Percentiles rank a stretch among this genome's conserved stretches.
Evolutionary conservation across 2,797 vertebrate species (phyloP).

Genomic region (Liparis tanakae): DNA sequence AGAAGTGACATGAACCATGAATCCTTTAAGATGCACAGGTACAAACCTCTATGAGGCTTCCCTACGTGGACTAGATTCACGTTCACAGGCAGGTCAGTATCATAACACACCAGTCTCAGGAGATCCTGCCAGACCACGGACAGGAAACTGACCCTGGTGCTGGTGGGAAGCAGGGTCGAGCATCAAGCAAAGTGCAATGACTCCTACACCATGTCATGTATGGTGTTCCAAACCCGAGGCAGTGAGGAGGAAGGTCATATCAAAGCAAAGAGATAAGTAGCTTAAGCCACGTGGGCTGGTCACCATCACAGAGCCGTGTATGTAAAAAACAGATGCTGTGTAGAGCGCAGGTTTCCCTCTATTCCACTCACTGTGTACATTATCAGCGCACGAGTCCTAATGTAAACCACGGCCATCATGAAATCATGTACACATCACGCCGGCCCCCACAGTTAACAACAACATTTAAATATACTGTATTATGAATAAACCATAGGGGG

Average conservation of each 20-base stretch:
- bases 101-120: constrained; percentile 12
- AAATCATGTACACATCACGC: constrained; percentile 40
- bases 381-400: constrained; percentile 11
- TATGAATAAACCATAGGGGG: constrained; percentile 43
- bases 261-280: constrained; percentile 35
- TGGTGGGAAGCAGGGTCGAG: constrained; percentile 12
- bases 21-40: constrained; percentile 2
- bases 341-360: constrained; percentile 23
- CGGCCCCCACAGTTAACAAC: constrained; percentile 27
- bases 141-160: constrained; percentile 17
- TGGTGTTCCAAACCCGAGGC: constrained; percentile 34
- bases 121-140: constrained; percentile 2
- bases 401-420: constrained; percentile 39
- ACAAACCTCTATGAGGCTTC: constrained; percentile 8
- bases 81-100: constrained; percentile 13
- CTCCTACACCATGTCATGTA: constrained; percentile 25
- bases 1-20: constrained; percentile 2
- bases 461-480: constrained; percentile 42
- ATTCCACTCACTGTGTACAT: constrained; percentile 29
- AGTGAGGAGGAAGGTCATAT: constrained; percentile 26
- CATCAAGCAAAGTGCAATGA: constrained; percentile 29
- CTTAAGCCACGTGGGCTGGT: constrained; percentile 16
- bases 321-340: constrained; percentile 22
- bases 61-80: neutral
- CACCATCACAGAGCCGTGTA: constrained; percentile 36